These are phyloP conservation scores for Lamprologus tigripictilis DNA, from an alignment of 2,113 vertebrate genomes.

Conservation along the genomic window DNA sequence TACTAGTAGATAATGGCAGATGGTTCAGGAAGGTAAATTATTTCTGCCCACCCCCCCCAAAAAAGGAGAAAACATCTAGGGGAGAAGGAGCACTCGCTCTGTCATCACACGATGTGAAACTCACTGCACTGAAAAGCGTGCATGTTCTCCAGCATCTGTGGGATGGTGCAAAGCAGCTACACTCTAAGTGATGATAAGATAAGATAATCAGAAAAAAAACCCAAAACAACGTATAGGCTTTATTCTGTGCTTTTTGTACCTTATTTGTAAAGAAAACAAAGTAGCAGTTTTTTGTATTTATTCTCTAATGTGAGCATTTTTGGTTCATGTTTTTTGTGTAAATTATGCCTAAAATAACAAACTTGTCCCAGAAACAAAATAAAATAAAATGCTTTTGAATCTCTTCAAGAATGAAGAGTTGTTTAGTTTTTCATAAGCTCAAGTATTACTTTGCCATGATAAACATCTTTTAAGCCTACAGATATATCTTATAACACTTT, in stretches of 20 bases:
- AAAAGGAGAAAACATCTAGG: background rate
- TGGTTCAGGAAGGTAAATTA: background rate
- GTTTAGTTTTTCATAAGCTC: background rate
- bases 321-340: background rate
- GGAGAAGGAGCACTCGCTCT: background rate
- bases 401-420: background rate
- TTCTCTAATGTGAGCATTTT: background rate
- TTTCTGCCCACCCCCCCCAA: rapidly evolving
- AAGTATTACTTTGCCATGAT: background rate
- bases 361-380: background rate
- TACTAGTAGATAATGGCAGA: background rate
- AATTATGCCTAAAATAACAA: background rate
- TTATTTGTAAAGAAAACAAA: background rate
- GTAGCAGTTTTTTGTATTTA: background rate
- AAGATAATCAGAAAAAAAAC: background rate
- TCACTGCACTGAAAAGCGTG: background rate
- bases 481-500: background rate
- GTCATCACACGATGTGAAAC: background rate
- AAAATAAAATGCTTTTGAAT: background rate
- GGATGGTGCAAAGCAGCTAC: background rate
- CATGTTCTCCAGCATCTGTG: background rate
- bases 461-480: background rate
- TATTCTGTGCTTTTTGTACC: background rate
- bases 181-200: background rate
- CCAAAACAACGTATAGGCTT: rapidly evolving